Base-by-base conservation (phyloP, 35 echinoderm and acorn worm species). In the Eucidaris tribuloides region DNA sequence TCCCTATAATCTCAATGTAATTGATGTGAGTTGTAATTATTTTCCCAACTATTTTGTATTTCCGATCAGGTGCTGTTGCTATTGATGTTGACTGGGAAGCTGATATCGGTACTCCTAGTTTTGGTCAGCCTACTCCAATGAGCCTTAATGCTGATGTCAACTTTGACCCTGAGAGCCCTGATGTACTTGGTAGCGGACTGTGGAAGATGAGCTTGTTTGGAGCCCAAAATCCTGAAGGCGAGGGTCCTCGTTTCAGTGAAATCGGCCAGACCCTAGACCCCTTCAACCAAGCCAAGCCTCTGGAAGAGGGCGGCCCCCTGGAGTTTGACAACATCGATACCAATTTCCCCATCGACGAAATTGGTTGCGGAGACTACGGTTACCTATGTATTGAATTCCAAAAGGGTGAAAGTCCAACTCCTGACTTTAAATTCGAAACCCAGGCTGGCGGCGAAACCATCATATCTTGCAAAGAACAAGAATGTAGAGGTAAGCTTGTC, bases 151-250 rank as follows among this genome's bases (percentile, higher is more conserved):
- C 91, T 28, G 74, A 81, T 36, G 72, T 94, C 5, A 43, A 62
- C 25, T 68, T 88, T 58, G 81, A 79, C 25, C 80, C 86, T 19
- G 44, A 89, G 31, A 89, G 85, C 71, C 40, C 62, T 14, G 76
- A 58, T 3, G 61, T 94, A 23, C 22, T 41, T 19, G 91, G 91
- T 20, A 50, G 44, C 34, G 86, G 91, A 36, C 71, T 94, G 74
- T 94, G 91, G 91, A 83, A 94, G 78, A 65, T 94, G 80, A 79
- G 76, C 62, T 64, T 94, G 29, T 94, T 94, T 80, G 91, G 80
- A 18, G 87, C 85, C 45, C 60, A 61, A 23, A 89, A 77, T 43
- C 56, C 45, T 11, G 80, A 94, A 28, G 91, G 91, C 54, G n/a
- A 27, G 0, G 91, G 91, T 19, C 24, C 28, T 2, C 52, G 91